Percentiles rank a stretch among this genome's conserved stretches.
Conservation (phyloP, 2,113 vertebrate genomes). For the Colius striatus region DNA sequence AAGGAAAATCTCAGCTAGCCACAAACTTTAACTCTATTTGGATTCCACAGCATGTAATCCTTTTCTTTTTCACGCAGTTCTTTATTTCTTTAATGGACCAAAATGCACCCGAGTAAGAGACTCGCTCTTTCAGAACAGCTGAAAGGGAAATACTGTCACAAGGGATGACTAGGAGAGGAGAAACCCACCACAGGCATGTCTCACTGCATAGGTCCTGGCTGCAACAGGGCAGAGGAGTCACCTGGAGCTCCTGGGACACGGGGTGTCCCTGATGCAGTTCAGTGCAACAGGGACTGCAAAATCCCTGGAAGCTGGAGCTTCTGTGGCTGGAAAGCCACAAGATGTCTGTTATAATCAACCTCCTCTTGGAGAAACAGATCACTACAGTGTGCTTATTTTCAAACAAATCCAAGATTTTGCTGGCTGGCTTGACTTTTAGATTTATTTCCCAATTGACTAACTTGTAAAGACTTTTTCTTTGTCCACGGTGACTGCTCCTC, state of each 20-base stretch:
- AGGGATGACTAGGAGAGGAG: accelerated
- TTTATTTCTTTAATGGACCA: background rate
- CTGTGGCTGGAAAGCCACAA: background rate
- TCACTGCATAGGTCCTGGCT: accelerated
- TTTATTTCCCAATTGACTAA: background rate
- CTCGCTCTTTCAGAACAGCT: background rate
- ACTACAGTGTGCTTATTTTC: background rate
- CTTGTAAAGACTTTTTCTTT: background rate
- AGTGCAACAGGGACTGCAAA: background rate
- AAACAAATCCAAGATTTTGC: background rate
- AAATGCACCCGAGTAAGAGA: background rate
- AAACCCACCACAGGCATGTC: accelerated
- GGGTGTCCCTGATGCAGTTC: background rate
- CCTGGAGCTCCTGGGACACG: accelerated
- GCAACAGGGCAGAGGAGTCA: background rate
- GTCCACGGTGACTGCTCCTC: background rate
- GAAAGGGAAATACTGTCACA: background rate
- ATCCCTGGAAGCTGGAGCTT: background rate
- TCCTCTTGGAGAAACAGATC: background rate
- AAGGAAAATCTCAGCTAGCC: background rate
- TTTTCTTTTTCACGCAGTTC: background rate
- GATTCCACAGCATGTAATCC: background rate
- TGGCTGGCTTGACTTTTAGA: background rate
- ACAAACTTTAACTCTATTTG: background rate
- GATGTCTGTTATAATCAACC: background rate